phyloP scores from a whole-genome alignment of 2,113 vertebrate species.

The Cervus canadensis region DNA sequence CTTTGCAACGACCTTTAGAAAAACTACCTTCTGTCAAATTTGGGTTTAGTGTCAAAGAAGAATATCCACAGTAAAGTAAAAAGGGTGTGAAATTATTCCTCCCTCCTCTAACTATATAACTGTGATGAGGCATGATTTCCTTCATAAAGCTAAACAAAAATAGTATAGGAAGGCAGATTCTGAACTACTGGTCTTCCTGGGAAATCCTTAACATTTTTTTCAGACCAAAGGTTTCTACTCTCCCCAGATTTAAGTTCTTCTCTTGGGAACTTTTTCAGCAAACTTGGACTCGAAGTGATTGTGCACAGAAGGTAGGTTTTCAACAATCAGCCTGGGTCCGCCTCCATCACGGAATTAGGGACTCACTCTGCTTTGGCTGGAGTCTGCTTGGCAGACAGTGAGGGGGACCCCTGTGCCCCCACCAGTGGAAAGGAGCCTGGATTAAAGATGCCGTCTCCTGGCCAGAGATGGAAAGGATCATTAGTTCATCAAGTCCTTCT shows the following conservation, averaged over 20 bases:
- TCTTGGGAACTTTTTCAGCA: not conserved
- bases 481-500: not conserved
- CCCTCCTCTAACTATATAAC: not conserved
- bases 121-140: not conserved
- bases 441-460: not conserved
- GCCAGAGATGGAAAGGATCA: not conserved
- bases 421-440: not conserved
- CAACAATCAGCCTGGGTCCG: rapidly evolving
- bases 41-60: not conserved
- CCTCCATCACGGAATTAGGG: not conserved
- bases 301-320: rapidly evolving
- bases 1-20: not conserved
- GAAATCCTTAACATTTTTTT: not conserved
- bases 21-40: not conserved
- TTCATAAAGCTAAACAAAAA: not conserved
- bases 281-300: not conserved
- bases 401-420: rapidly evolving
- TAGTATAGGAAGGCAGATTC: not conserved
- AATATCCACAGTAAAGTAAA: not conserved
- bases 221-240: not conserved
- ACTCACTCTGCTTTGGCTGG: not conserved
- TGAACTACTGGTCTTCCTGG: not conserved
- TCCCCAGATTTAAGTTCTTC: not conserved
- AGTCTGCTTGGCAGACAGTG: rapidly evolving
- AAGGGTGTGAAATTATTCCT: not conserved